Conservation (phyloP, 37 sponge, comb jelly and placozoan genomes). For the Aplysina aerophoba region DNA sequence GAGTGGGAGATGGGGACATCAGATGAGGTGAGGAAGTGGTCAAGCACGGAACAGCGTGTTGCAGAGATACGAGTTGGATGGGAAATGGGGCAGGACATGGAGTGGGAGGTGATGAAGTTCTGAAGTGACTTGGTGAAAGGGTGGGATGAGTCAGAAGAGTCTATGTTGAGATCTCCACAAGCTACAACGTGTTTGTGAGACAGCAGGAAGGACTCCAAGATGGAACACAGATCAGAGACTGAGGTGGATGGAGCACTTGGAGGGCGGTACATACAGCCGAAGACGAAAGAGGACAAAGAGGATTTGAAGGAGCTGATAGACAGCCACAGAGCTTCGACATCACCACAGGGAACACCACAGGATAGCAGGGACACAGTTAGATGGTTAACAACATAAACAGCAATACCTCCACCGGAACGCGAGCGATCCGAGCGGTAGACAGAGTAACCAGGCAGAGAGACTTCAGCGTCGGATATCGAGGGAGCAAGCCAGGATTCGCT, state of each 20-base stretch:
- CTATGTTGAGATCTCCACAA: constrained; percentile 1
- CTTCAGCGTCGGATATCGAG: not conserved
- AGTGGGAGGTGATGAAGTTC: constrained; percentile 11
- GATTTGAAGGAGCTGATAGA: constrained; percentile 8
- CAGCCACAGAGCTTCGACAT: constrained; percentile 15
- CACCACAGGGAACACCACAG: not conserved
- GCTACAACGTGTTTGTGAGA: not conserved
- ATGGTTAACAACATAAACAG: constrained; percentile 6
- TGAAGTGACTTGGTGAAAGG: constrained; percentile 14
- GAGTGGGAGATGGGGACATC: constrained; percentile 7
- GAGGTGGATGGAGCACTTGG: not conserved
- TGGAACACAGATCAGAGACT: not conserved
- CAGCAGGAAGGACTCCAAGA: not conserved
- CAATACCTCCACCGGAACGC: not conserved
- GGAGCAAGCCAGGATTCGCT: not conserved
- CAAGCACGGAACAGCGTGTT: constrained; percentile 1
- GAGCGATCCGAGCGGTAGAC: not conserved
- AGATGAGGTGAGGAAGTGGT: constrained; percentile 12
- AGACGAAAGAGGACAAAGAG: not conserved
- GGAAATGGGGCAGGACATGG: constrained; percentile 15
- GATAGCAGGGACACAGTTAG: not conserved
- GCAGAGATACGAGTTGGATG: constrained; percentile 13
- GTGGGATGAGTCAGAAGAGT: not conserved
- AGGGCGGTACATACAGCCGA: constrained; percentile 11
- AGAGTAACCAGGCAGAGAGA: not conserved